These are phyloP conservation scores for Cephus pygmeus DNA, from an alignment of 2,888 invertebrate genomes.

Conservation along the genomic window DNA sequence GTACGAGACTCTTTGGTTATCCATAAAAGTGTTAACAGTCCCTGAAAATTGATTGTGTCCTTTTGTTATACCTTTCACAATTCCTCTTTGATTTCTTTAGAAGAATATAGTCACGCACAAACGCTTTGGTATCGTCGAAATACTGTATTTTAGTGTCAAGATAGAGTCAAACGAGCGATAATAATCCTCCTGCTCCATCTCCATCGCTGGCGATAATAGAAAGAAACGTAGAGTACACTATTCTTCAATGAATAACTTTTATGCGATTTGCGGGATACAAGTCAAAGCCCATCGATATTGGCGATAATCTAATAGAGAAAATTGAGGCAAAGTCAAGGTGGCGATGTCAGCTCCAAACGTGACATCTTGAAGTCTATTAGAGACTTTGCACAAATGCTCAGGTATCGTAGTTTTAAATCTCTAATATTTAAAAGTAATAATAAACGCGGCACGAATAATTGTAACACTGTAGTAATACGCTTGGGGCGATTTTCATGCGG, in stretches of 20 bases:
- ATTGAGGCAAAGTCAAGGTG: background rate
- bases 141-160: background rate
- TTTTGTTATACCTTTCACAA: background rate
- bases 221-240: background rate
- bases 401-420: background rate
- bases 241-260: background rate
- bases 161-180: too few relatives aligned
- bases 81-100: background rate
- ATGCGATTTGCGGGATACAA: background rate
- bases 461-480: background rate
- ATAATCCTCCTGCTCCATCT: background rate
- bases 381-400: background rate
- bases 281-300: too few relatives aligned
- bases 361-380: background rate
- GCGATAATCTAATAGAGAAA: too few relatives aligned
- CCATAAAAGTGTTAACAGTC: too few relatives aligned
- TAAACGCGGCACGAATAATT: background rate
- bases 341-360: background rate
- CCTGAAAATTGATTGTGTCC: background rate
- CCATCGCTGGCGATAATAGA: background rate
- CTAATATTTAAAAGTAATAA: background rate
- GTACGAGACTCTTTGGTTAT: background rate
- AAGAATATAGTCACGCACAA: background rate
- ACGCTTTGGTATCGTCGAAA: background rate
- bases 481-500: background rate